A percentile compares a stretch with the other conserved stretches of the same genome.
Conservation (phyloP, 2,888 invertebrate genomes). For the Resseliella maxima region DNA sequence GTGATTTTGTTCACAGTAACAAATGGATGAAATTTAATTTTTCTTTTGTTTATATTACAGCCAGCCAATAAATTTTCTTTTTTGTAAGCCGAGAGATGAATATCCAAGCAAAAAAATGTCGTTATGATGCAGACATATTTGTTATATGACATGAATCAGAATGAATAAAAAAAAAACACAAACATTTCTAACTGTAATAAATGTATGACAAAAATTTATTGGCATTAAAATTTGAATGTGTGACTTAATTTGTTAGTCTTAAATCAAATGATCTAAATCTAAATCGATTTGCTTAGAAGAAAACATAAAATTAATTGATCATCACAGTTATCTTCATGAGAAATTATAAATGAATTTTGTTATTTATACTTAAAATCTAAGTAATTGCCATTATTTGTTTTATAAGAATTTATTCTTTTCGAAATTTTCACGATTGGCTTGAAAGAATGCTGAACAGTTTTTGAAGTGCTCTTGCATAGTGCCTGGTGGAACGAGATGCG, state of each 20-base stretch:
- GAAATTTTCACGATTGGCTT: conserved; percentile 57
- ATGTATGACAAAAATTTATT: neutral
- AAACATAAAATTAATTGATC: neutral
- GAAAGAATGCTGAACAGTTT: conserved; percentile 60
- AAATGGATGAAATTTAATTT: no score
- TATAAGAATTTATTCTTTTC: neutral
- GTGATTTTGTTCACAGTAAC: no score
- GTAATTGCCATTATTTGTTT: no score
- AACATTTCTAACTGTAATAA: neutral
- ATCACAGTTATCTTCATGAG: neutral
- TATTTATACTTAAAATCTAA: no score
- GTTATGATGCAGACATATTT: no score
- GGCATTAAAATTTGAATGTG: neutral
- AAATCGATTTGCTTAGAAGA: neutral
- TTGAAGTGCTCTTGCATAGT: conserved; percentile 63
- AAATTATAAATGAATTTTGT: no score
- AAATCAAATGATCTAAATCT: neutral
- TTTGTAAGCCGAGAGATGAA: no score
- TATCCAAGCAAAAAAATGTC: no score
- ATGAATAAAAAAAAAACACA: neutral
- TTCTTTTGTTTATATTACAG: no score
- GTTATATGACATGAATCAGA: no score
- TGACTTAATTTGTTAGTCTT: neutral
- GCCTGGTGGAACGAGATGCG: conserved; percentile 62
- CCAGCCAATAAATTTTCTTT: no score